phyloP scores from a whole-genome alignment of 1,140 invertebrate genomes.

The Drosophila dunni region DNA sequence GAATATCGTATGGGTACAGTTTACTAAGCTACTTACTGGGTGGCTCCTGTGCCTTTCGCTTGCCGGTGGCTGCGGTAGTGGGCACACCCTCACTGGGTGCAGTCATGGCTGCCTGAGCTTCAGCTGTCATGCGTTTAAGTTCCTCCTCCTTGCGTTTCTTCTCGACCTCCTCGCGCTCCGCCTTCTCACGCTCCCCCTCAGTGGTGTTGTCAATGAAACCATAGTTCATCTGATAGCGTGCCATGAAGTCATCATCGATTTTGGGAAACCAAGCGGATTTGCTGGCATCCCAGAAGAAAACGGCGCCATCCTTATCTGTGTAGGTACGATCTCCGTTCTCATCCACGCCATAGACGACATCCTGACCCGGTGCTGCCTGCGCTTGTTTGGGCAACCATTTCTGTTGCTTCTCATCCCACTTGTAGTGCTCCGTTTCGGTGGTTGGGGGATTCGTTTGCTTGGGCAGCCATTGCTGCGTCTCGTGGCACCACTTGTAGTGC shows the following conservation, averaged over 20 bases:
- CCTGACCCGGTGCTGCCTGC: slow-evolving; percentile 61
- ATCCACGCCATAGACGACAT: slow-evolving; percentile 87
- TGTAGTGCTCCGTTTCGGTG: slow-evolving; percentile 82
- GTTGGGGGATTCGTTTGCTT: slow-evolving; percentile 77
- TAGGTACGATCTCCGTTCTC: slow-evolving; percentile 92
- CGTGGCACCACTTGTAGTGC: slow-evolving; percentile 89
- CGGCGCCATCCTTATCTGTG: slow-evolving; percentile 94
- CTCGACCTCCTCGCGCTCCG: slow-evolving; percentile 64
- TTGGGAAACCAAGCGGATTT: slow-evolving; percentile 98
- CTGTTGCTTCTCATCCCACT: slow-evolving; percentile 81
- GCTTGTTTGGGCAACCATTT: slow-evolving; percentile 66
- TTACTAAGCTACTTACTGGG: slow-evolving; percentile 62
- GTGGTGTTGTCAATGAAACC: slow-evolving; percentile 90
- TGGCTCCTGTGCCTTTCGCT: slow-evolving; percentile 85
- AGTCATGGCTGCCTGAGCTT: slow-evolving; percentile 75
- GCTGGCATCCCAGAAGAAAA: slow-evolving; percentile 95
- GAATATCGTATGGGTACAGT: neutral
- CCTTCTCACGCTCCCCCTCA: slow-evolving; percentile 65
- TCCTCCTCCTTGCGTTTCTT: slow-evolving; percentile 66
- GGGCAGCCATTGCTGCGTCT: slow-evolving; percentile 88
- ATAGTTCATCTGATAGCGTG: slow-evolving; percentile 97
- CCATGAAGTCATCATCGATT: slow-evolving; percentile 98
- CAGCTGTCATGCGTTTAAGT: slow-evolving; percentile 71
- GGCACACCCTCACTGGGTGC: slow-evolving; percentile 46
- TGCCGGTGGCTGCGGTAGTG: slow-evolving; percentile 49